Evolutionary conservation across 2,797 vertebrate genomes (phyloP).

Genomic region (Myoxocephalus aenaeus): DNA sequence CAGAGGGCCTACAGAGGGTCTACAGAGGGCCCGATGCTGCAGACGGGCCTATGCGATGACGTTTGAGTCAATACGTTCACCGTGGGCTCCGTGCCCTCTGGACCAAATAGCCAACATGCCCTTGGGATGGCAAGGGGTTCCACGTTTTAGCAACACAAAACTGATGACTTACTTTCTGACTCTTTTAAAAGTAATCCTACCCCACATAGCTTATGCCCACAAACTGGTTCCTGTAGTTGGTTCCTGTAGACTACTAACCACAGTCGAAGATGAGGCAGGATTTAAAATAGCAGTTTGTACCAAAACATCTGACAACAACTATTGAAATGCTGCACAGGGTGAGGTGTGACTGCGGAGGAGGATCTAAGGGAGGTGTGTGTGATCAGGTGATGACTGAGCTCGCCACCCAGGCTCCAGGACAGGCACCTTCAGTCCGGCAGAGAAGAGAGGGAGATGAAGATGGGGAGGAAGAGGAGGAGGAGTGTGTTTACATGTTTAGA

Average conservation of each 20-base stretch:
- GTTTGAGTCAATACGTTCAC: too few species aligned
- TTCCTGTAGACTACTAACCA: too few species aligned
- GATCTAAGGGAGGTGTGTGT: conserved; percentile 24
- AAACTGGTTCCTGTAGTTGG: background rate
- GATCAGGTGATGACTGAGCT: conserved; percentile 63
- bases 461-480: conserved; percentile 41
- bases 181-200: background rate
- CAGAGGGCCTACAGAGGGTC: too few species aligned
- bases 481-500: conserved; percentile 87
- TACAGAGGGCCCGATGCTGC: too few species aligned
- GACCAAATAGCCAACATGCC: background rate
- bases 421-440: conserved; percentile 27
- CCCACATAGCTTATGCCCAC: background rate
- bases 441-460: conserved; percentile 39
- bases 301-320: background rate
- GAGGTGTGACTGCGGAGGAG: conserved; percentile 6
- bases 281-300: background rate
- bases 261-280: background rate
- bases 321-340: background rate
- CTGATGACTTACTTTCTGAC: too few species aligned
- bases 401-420: conserved; percentile 58
- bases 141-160: background rate
- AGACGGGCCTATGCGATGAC: background rate
- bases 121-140: too few species aligned
- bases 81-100: background rate